Conservation (phyloP, 2,888 invertebrate species). For the Limulus polyphemus region DNA sequence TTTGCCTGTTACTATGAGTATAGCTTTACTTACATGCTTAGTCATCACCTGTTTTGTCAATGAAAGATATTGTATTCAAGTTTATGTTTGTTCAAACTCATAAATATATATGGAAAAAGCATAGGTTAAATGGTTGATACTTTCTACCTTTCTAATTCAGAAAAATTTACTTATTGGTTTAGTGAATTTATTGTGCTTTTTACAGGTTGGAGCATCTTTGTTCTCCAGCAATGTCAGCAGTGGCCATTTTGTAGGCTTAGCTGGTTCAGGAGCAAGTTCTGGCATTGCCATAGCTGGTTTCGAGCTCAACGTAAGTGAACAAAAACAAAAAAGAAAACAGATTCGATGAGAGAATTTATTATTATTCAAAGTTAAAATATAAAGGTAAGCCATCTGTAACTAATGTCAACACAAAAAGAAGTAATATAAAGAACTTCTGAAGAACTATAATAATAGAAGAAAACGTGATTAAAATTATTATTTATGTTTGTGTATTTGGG, state of each 20-base stretch:
- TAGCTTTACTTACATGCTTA: too few relatives aligned
- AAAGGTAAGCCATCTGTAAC: too few relatives aligned
- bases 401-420: too few relatives aligned
- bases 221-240: constrained; percentile 40
- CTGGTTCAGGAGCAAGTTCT: constrained; percentile 38
- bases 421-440: too few relatives aligned
- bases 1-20: too few relatives aligned
- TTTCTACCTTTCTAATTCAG: not conserved
- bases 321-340: not conserved
- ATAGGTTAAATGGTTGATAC: too few relatives aligned
- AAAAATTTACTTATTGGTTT: constrained; percentile 41
- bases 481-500: too few relatives aligned
- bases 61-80: too few relatives aligned
- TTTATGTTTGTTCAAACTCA: too few relatives aligned
- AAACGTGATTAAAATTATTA: too few relatives aligned
- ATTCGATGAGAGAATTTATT: not conserved
- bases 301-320: constrained; percentile 34
- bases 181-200: constrained; percentile 29
- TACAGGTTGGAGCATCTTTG: constrained; percentile 38
- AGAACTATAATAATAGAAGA: not conserved
- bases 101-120: not conserved
- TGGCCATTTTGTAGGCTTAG: constrained; percentile 38
- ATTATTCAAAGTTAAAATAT: not conserved
- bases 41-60: too few relatives aligned
- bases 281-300: constrained; percentile 37